Evolutionary conservation across 2,113 vertebrate species (phyloP), one percentile per base, ranked within the genome.

Genomic region (Numenius arquata): DNA sequence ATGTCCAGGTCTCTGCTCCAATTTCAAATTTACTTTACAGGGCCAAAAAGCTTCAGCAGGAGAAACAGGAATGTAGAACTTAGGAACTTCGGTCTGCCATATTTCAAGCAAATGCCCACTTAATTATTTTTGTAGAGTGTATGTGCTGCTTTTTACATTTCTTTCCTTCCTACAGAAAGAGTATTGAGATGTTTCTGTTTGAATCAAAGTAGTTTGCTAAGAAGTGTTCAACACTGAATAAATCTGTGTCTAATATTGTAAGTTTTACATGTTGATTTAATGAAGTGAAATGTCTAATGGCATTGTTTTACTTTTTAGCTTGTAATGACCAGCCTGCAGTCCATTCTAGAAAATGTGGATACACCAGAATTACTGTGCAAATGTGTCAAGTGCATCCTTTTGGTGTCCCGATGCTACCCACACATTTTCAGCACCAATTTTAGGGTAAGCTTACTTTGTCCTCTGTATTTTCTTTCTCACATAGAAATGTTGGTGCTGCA

Each of bases 371-470:
- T 99, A 95, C 98, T 99, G 93, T 99, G 99, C 96, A 99, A 99
- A 94, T 99, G 99, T 96, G 99, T 99, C 48, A 99, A 98, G 92
- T 99, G 99, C 92, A 99, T 99, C 95, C 98, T 99, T 85, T 97
- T 99, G 97, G 99, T 99, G 98, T 99, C 99, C 53, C 98, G 99
- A 92, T 99, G 99, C 97, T 99, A 99, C 97, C 99, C 99, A 5
- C 99, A 99, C 93, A 99, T 99, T 94, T 99, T 99, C 98, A 99
- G 99, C 97, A 99, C 99, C 89, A 99, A 99, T 98, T 99, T 99
- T 96, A 98, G 99, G 98, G 99, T 99, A 92, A 98, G 99, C 47
- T 65, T 36, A 14, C 19, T 65, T 73, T 32, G 5, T 50, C 12
- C 32, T 77, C 41, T 34, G 2, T 32, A 0, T 76, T 63, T 79